phyloP scores from a whole-genome alignment of 2,888 invertebrate genomes.

The Nemotelus pantherinus region DNA sequence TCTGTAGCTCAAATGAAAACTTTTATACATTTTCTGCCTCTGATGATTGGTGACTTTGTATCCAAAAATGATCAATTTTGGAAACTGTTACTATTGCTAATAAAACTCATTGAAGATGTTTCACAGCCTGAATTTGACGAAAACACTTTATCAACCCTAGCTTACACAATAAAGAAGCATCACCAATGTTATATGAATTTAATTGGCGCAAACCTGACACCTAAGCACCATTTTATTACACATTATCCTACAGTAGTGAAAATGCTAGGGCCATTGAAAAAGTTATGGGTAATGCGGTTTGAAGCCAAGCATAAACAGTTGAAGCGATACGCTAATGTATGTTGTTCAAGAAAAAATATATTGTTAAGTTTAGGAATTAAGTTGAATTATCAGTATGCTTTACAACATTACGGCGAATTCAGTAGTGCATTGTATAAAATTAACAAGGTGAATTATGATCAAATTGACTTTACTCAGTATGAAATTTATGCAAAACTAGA shows the following conservation, averaged over 20 bases:
- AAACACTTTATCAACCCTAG: not conserved
- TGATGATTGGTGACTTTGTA: not conserved
- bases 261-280: not conserved
- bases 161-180: not conserved
- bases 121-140: not conserved
- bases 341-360: too few species aligned
- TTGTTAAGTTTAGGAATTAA: too few species aligned
- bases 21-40: not conserved
- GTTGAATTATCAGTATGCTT: too few species aligned
- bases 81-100: not conserved
- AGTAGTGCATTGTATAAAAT: too few species aligned
- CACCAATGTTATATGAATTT: not conserved
- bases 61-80: not conserved
- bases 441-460: too few species aligned
- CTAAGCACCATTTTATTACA: not conserved
- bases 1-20: not conserved
- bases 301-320: not conserved
- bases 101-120: not conserved
- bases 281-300: not conserved
- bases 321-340: slow-evolving; percentile 7
- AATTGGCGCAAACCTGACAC: not conserved
- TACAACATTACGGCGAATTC: too few species aligned
- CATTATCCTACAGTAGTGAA: not conserved
- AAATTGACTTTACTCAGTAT: too few species aligned
- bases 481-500: too few species aligned